phyloP scores from a whole-genome alignment of 35 echinoderm and acorn worm genomes.

The Lytechinus pictus region DNA sequence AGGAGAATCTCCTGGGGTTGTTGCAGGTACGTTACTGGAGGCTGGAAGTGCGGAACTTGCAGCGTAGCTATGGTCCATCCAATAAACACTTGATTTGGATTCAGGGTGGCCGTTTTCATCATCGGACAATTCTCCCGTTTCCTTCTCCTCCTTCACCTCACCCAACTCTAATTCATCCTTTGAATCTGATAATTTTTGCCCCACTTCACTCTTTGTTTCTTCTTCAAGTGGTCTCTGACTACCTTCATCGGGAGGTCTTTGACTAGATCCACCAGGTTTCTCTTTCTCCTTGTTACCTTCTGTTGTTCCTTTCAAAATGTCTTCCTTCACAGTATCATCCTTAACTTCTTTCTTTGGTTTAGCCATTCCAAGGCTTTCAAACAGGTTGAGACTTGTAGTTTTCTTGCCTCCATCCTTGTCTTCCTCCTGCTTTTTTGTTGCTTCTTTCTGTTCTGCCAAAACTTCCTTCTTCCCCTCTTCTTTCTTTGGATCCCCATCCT shows the following conservation, averaged over 20 bases:
- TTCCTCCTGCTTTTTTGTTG: background rate
- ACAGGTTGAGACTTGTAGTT: constrained; percentile 2
- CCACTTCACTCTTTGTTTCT: background rate
- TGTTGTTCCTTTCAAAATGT: background rate
- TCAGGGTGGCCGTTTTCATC: background rate
- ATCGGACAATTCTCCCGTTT: background rate
- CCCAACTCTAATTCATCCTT: background rate
- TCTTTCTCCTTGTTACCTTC: background rate
- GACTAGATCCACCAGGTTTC: constrained; percentile 22
- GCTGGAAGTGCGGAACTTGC: background rate
- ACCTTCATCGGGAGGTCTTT: background rate
- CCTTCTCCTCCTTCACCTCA: background rate
- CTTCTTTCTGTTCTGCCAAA: background rate
- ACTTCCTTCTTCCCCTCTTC: background rate
- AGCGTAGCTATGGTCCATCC: constrained; percentile 49
- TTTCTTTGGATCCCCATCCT: background rate
- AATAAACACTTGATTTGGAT: background rate
- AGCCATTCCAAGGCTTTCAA: background rate
- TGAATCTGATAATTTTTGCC: background rate
- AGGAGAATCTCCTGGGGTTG: background rate
- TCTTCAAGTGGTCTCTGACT: background rate
- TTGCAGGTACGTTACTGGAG: background rate
- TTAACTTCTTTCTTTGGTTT: background rate
- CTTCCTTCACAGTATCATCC: background rate
- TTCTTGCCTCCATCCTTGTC: background rate